Evolutionary conservation across 2,797 vertebrate species (phyloP), one percentile per base, ranked within the genome.

Genomic region (Brotula barbata): DNA sequence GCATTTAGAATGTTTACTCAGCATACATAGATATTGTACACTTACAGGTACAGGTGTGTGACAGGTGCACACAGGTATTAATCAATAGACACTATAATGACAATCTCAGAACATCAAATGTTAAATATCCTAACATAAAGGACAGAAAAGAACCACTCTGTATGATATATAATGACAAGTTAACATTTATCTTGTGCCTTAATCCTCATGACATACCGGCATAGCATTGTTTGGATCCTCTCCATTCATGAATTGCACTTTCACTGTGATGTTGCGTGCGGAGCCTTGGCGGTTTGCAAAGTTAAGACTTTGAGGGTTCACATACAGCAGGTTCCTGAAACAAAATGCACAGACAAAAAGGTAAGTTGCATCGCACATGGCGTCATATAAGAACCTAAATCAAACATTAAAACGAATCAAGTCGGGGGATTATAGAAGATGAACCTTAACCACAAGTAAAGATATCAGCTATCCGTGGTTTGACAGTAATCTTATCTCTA

Each of bases 171-270:
- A n/a, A 8, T 28, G 25, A 28, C 25, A 28, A 28, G 8, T 8
- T 28, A 28, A 28, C 4, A 4, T 28, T 28, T 8, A 28, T 28
- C 4, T 28, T 4, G 8, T 4, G 8, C 25, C 4, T 28, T 28
- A n/a, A n/a, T 11, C 34, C 3, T 36, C 34, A 36, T 22, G 33
- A 64, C 92, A 73, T 93, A 99, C 97, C 88, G 93, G 95, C 95
- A 99, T 94, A 43, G 97, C 95, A 56, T 96, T 98, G 87, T 92
- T 98, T 14, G 92, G 89, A 80, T 99, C 97, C 74, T 99, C 97
- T 46, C 97, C 97, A 0, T 94, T 97, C 97, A 99, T 98, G 79
- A 99, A 98, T 88, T 99, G 97, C 70, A 99, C 95, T 90, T 99
- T 99, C 28, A 99, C 96, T 1, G 97, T 99, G 87, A 99, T 99